These are phyloP conservation scores for Conger conger DNA, from an alignment of 2,113 vertebrate genomes.

Conservation along the genomic window DNA sequence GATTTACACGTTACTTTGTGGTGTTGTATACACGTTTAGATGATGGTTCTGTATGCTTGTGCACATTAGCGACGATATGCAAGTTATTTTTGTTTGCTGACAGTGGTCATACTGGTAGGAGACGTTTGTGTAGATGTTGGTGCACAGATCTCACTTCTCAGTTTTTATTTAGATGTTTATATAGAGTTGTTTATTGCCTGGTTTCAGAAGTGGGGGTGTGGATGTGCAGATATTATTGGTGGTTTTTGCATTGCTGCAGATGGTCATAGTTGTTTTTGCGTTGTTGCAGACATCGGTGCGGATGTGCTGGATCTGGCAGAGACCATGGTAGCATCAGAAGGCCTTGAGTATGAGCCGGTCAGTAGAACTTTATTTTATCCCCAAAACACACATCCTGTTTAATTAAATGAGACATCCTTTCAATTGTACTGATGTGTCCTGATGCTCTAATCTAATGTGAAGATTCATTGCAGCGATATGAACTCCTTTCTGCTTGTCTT, in stretches of 20 bases:
- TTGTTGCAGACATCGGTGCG: slow-evolving; percentile 85
- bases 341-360: slow-evolving; percentile 91
- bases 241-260: background rate
- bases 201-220: background rate
- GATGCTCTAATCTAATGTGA: background rate
- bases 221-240: background rate
- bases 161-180: no score
- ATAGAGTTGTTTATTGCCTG: background rate
- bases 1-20: no score
- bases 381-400: no score
- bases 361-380: slow-evolving; percentile 51
- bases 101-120: background rate
- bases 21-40: no score
- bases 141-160: no score
- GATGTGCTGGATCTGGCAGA: slow-evolving; percentile 96
- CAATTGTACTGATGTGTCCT: background rate
- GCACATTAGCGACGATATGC: no score
- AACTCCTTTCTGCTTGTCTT: background rate
- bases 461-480: background rate
- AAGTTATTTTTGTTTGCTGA: background rate
- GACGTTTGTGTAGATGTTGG: background rate
- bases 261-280: background rate
- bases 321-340: slow-evolving; percentile 94
- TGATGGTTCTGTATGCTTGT: no score
- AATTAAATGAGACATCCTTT: background rate